Percentiles rank a stretch among this genome's conserved stretches.
Conservation (phyloP, 2,888 invertebrate genomes). For the Hedya salicella region DNA sequence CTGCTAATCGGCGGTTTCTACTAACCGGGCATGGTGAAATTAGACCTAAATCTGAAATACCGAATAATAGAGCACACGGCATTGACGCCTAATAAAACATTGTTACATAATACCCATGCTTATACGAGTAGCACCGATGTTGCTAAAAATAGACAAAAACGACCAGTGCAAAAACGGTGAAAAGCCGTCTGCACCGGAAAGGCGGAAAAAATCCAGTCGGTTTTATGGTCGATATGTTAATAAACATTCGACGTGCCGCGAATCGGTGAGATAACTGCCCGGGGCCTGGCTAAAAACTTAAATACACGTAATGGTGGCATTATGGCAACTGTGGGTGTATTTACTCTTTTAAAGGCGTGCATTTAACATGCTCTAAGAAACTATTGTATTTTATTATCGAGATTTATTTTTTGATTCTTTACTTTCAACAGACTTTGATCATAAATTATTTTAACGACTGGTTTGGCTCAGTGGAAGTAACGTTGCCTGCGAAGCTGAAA, state of each 20-base stretch:
- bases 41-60: too few relatives aligned
- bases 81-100: not conserved
- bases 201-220: constrained; percentile 71
- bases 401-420: too few relatives aligned
- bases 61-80: too few relatives aligned
- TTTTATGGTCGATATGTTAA: constrained; percentile 80
- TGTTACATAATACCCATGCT: constrained; percentile 17
- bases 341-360: too few relatives aligned
- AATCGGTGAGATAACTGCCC: constrained; percentile 66
- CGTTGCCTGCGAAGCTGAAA: too few relatives aligned
- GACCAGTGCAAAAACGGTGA: constrained; percentile 64
- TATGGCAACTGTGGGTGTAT: constrained; percentile 5
- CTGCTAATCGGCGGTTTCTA: too few relatives aligned
- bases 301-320: constrained; percentile 44
- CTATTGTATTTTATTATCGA: too few relatives aligned
- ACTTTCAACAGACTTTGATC: too few relatives aligned
- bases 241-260: constrained; percentile 76
- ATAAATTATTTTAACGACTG: too few relatives aligned
- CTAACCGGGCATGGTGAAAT: too few relatives aligned
- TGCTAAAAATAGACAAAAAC: constrained; percentile 55
- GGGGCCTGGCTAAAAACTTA: constrained; percentile 43
- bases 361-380: too few relatives aligned
- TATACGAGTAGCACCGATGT: constrained; percentile 48
- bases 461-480: too few relatives aligned
- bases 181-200: constrained; percentile 69